These are phyloP conservation scores for Etheostoma cragini DNA, from an alignment of 2,113 vertebrate genomes.

Conservation along the genomic window DNA sequence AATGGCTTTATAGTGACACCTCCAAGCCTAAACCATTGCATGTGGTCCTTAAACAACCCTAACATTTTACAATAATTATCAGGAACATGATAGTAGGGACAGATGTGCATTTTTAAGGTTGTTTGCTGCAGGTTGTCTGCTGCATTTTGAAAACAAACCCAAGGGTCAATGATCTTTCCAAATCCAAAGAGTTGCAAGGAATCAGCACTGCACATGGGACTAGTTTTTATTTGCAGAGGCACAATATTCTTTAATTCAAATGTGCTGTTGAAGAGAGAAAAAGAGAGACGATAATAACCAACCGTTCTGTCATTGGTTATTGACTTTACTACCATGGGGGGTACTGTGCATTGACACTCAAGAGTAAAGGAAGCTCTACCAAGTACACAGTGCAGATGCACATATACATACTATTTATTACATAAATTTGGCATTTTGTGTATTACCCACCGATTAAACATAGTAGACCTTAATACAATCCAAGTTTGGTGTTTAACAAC, in stretches of 20 bases:
- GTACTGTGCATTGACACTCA: too few relatives aligned
- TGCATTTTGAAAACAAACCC: neutral
- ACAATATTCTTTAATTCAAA: neutral
- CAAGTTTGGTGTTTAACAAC: neutral
- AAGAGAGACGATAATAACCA: neutral
- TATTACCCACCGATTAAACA: neutral
- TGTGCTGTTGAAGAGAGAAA: neutral
- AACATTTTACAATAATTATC: slow-evolving; percentile 18
- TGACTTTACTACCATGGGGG: too few relatives aligned
- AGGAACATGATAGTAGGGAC: slow-evolving; percentile 1
- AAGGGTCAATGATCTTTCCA: neutral
- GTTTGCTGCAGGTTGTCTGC: neutral
- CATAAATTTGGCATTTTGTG: neutral
- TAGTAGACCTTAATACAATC: neutral
- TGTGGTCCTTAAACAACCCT: neutral
- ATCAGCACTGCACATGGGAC: neutral
- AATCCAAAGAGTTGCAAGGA: neutral
- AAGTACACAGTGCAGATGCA: too few relatives aligned
- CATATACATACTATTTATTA: too few relatives aligned
- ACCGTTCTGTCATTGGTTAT: too few relatives aligned
- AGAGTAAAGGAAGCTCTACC: too few relatives aligned
- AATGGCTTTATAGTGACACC: slow-evolving; percentile 34
- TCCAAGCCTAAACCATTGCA: neutral
- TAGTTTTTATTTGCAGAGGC: neutral
- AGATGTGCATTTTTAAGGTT: neutral